These are phyloP conservation scores for Macaria liturata DNA, from an alignment of 2,888 invertebrate genomes.

Conservation along the genomic window DNA sequence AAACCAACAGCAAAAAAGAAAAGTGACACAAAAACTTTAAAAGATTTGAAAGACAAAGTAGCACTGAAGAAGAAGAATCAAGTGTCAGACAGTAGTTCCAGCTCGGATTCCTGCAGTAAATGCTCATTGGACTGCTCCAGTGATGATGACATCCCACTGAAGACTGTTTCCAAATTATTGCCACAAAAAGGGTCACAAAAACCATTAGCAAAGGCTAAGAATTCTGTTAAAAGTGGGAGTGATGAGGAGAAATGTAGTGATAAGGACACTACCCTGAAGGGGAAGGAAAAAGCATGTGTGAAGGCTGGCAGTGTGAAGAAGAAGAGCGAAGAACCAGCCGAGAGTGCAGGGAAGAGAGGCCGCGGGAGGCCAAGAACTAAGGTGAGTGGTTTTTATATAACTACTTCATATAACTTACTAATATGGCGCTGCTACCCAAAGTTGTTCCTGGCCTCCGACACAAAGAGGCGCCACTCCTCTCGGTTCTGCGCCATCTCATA, in stretches of 20 bases:
- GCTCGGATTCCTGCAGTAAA: constrained; percentile 79
- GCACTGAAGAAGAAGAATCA: constrained; percentile 57
- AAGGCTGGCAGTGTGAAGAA: constrained; percentile 62
- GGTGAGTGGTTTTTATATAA: constrained; percentile 53
- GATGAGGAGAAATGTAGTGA: constrained; percentile 60
- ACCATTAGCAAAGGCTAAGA: constrained; percentile 46
- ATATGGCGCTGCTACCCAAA: no score
- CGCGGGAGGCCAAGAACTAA: constrained; percentile 69
- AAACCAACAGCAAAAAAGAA: constrained; percentile 69
- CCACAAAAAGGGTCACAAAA: constrained; percentile 61
- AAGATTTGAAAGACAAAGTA: constrained; percentile 41
- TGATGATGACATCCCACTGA: constrained; percentile 73
- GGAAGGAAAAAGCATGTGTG: constrained; percentile 64
- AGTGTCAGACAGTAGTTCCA: constrained; percentile 71
- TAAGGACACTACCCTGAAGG: constrained; percentile 56
- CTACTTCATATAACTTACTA: no score
- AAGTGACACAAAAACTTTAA: constrained; percentile 48
- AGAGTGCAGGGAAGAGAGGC: constrained; percentile 59
- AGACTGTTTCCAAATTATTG: constrained; percentile 67
- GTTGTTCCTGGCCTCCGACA: no score
- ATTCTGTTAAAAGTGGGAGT: constrained; percentile 50
- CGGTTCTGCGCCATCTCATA: no score
- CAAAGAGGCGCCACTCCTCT: no score
- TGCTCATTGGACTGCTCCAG: constrained; percentile 75
- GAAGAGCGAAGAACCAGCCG: constrained; percentile 61